Percentiles rank a stretch among this genome's conserved stretches.
phyloP scores from a whole-genome alignment of 2,113 vertebrate species.

The Chaetura pelagica region DNA sequence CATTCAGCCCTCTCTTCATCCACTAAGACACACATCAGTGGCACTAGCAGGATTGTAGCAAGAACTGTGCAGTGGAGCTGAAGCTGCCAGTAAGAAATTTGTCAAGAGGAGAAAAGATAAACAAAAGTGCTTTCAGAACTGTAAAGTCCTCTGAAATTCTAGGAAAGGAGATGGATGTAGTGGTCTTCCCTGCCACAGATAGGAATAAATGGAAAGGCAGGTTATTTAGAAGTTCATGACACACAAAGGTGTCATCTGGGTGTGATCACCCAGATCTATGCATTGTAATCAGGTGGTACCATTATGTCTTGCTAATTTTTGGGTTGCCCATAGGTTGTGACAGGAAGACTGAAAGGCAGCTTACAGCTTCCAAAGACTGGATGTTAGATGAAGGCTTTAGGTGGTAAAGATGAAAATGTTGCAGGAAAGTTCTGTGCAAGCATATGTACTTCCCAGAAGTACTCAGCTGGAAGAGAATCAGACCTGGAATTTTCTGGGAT shows the following conservation, averaged over 20 bases:
- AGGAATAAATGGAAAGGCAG: neutral
- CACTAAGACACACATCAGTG: too few relatives aligned
- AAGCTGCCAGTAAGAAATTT: neutral
- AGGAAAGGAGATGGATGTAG: neutral
- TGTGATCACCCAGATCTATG: neutral
- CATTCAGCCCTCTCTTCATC: neutral
- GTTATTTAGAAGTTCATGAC: neutral
- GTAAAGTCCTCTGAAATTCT: neutral
- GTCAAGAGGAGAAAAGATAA: rapidly evolving
- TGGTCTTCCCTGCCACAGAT: neutral
- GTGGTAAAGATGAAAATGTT: neutral
- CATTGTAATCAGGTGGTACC: neutral
- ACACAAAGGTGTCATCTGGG: neutral
- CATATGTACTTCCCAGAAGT: neutral
- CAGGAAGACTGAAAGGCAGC: neutral
- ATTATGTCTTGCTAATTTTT: neutral
- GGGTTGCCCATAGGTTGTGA: neutral
- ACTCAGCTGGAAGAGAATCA: neutral
- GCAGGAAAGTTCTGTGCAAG: neutral
- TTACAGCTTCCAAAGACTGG: neutral
- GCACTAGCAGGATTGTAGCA: neutral
- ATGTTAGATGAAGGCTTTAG: neutral
- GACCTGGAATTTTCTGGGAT: neutral
- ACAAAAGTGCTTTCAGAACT: neutral
- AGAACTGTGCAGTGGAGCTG: neutral